phyloP scores from a whole-genome alignment of 2,797 vertebrate genomes.

The Sebastes umbrosus region DNA sequence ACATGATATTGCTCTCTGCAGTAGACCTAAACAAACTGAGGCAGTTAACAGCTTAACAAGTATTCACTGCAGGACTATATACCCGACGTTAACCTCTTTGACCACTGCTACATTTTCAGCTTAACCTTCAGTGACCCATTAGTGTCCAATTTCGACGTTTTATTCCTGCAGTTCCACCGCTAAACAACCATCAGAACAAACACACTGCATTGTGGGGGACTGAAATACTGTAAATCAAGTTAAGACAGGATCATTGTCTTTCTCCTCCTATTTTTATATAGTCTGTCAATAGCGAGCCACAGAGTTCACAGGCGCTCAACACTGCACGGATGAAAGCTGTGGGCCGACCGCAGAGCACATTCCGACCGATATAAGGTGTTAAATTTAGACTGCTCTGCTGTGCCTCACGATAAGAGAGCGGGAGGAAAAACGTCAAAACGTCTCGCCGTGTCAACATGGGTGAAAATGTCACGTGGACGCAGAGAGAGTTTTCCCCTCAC shows the following conservation, averaged over 20 bases:
- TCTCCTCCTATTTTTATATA: constrained; percentile 70
- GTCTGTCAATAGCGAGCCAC: constrained; percentile 53
- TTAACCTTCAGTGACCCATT: constrained; percentile 25
- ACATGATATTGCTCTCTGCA: not conserved
- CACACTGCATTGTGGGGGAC: not conserved
- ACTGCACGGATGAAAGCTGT: constrained; percentile 65
- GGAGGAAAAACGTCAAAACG: constrained; percentile 44
- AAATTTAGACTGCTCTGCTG: constrained; percentile 80
- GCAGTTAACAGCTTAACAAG: constrained; percentile 28
- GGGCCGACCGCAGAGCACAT: constrained; percentile 72
- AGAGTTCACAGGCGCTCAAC: constrained; percentile 57
- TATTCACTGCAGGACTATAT: not conserved
- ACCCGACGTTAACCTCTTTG: constrained; percentile 25
- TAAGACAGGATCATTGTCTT: constrained; percentile 68
- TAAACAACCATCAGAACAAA: constrained; percentile 17
- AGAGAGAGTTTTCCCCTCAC: constrained; percentile 33
- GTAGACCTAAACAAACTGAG: constrained; percentile 29
- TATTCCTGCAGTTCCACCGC: not conserved
- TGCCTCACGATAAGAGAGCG: constrained; percentile 75
- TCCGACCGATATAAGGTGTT: constrained; percentile 79
- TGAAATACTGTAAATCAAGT: constrained; percentile 58
- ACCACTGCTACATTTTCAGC: constrained; percentile 24
- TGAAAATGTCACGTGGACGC: constrained; percentile 56
- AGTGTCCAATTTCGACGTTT: constrained; percentile 31
- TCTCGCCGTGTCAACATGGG: constrained; percentile 47